Percentiles rank a stretch among this genome's conserved stretches.
These are phyloP conservation scores for Uria lomvia DNA, from an alignment of 2,113 vertebrate species.

Conservation along the genomic window DNA sequence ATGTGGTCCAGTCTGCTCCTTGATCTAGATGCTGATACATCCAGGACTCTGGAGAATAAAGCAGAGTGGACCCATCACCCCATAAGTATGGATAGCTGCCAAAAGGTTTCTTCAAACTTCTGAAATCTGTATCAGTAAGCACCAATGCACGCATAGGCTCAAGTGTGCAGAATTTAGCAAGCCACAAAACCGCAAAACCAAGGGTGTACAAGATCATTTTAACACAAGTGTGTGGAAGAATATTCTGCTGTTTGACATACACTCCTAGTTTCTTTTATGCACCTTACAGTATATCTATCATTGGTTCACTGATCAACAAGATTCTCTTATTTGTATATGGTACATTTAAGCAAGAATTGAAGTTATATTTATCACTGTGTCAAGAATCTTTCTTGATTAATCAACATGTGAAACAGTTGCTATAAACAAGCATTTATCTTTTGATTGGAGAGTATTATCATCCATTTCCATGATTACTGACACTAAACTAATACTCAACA, in stretches of 20 bases:
- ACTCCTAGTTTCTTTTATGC: background rate
- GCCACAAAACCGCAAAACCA: background rate
- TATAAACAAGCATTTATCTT: background rate
- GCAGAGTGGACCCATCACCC: background rate
- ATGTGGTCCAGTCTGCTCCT: background rate
- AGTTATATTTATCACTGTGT: background rate
- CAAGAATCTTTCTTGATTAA: background rate
- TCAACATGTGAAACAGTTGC: background rate
- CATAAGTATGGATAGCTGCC: background rate
- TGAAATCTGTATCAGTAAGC: background rate
- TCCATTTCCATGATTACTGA: background rate
- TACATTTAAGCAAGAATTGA: background rate
- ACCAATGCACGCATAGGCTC: background rate
- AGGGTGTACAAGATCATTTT: background rate
- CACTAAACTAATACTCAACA: background rate
- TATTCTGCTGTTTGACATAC: background rate
- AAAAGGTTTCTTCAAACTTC: background rate
- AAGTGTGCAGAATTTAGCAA: background rate
- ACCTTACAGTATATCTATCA: background rate
- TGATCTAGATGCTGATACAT: background rate
- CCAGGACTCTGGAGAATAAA: background rate
- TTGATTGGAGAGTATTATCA: background rate
- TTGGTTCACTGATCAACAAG: background rate
- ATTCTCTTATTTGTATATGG: background rate
- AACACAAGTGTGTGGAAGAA: background rate